Evolutionary conservation across 2,113 vertebrate genomes (phyloP).

Genomic region (Gallinago paraguaiae): DNA sequence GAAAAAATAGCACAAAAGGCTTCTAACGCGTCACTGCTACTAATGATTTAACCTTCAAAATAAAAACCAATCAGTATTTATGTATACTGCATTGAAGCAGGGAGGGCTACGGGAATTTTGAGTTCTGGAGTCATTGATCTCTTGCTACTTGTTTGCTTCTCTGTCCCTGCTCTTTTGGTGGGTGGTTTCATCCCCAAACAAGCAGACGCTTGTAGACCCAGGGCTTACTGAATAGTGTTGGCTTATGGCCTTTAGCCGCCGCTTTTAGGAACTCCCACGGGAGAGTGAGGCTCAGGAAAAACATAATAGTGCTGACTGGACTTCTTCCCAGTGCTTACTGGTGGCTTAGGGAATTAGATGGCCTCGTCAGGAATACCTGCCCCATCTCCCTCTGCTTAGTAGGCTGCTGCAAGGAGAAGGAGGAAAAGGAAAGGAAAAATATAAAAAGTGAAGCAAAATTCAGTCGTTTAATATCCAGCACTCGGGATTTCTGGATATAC

Average conservation of each 20-base stretch:
- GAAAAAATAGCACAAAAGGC: neutral
- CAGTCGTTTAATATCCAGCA: neutral
- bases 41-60: neutral
- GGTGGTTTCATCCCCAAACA: neutral
- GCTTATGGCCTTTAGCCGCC: neutral
- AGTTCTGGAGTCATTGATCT: neutral
- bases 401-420: neutral
- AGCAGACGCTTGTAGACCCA: neutral
- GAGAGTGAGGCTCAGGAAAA: neutral
- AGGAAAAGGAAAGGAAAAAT: neutral
- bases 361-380: neutral
- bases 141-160: neutral
- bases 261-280: neutral
- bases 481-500: neutral
- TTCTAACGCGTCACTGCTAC: neutral
- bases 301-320: neutral
- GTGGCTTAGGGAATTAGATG: too few relatives aligned
- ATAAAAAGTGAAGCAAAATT: neutral
- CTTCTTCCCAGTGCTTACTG: neutral
- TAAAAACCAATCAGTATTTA: neutral
- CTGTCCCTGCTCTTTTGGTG: neutral
- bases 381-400: neutral
- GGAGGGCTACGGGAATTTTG: neutral
- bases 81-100: neutral
- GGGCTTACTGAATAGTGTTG: neutral